phyloP scores from a whole-genome alignment of 30 jellyfish, hydroid and myxozoan genomes.

The Phacellophora camtschatica region DNA sequence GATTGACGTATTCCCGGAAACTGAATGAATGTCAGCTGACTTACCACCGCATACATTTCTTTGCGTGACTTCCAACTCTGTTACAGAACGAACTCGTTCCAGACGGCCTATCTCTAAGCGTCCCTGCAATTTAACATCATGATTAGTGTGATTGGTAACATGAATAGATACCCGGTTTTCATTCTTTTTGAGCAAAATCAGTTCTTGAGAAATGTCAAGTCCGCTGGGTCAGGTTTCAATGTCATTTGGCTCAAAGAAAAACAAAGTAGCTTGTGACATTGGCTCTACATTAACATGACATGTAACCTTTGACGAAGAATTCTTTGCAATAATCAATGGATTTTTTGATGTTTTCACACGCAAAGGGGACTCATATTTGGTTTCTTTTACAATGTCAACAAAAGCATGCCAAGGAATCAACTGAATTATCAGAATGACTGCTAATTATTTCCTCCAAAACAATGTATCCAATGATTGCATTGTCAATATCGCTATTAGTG shows the following conservation, averaged over 20 bases:
- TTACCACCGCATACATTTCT: neutral
- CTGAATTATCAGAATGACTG: neutral
- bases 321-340: conserved; percentile 1
- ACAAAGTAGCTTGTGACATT: neutral
- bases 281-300: conserved; percentile 10
- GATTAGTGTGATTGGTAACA: conserved; percentile 13
- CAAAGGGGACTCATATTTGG: conserved; percentile 14
- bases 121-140: conserved; percentile 13
- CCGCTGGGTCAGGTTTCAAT: conserved; percentile 47
- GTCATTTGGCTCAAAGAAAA: conserved; percentile 19
- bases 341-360: neutral
- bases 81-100: conserved; percentile 21
- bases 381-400: neutral
- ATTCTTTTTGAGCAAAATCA: neutral
- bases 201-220: conserved; percentile 12
- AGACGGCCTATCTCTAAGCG: conserved; percentile 19
- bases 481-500: conserved; percentile 12
- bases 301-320: neutral
- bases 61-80: conserved; percentile 1
- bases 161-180: neutral
- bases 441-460: conserved; percentile 14
- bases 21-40: conserved; percentile 7
- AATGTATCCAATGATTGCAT: neutral
- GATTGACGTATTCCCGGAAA: neutral
- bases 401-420: neutral